Conservation (phyloP, 2,113 vertebrate species). For the Rutilus rutilus region DNA sequence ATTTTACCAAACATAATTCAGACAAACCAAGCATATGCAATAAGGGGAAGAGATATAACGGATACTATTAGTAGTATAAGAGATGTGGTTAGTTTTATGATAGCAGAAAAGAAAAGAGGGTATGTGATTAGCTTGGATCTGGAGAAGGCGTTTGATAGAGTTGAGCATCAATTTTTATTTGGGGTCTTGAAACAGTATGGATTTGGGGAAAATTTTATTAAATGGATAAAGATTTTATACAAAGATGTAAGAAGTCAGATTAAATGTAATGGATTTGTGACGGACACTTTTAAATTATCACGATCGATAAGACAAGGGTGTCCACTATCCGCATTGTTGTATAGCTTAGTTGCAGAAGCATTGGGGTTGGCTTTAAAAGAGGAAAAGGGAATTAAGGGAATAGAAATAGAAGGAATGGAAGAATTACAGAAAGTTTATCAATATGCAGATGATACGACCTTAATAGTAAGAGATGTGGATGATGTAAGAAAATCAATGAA, state of each 20-base stretch:
- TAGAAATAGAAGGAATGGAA: too few relatives aligned
- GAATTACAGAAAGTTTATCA: not conserved
- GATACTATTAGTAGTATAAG: constrained; percentile 2
- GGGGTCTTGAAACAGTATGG: too few relatives aligned
- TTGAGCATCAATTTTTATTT: too few relatives aligned
- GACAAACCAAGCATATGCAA: not conserved
- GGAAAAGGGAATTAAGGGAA: too few relatives aligned
- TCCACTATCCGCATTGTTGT: not conserved
- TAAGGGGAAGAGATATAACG: not conserved
- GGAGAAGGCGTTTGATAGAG: too few relatives aligned
- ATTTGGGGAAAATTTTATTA: too few relatives aligned
- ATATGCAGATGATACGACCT: not conserved
- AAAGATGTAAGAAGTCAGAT: too few relatives aligned
- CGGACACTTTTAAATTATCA: not conserved
- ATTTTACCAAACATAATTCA: not conserved
- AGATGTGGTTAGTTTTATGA: not conserved
- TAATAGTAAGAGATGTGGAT: not conserved
- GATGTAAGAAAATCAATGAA: not conserved
- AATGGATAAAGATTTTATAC: too few relatives aligned
- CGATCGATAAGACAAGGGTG: not conserved
- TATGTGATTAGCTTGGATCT: too few relatives aligned
- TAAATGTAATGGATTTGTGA: not conserved
- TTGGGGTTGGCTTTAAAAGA: not conserved
- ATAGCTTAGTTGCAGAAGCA: not conserved
- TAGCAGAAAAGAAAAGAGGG: too few relatives aligned